Conservation (phyloP, 2,113 vertebrate genomes). For the Mixornis gularis region DNA sequence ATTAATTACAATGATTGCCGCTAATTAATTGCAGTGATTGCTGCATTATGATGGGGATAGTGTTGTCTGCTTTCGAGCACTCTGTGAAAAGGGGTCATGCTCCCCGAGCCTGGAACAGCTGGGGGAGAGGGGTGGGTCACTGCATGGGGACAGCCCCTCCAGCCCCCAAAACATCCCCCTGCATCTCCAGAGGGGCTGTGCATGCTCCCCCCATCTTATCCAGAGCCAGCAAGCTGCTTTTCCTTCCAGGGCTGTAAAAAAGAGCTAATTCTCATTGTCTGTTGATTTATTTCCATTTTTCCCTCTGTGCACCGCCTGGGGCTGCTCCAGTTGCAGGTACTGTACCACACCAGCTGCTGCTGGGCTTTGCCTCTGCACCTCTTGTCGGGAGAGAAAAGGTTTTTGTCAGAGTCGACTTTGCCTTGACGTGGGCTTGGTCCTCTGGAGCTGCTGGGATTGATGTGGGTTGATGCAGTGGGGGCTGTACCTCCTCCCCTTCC, state of each 20-base stretch:
- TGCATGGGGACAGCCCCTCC: neutral
- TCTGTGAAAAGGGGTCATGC: neutral
- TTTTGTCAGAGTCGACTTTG: neutral
- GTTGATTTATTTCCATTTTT: slow-evolving; percentile 25
- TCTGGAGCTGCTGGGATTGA: neutral
- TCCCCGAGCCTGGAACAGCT: rapidly evolving
- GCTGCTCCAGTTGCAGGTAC: slow-evolving; percentile 74
- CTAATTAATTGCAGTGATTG: neutral
- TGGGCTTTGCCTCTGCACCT: neutral
- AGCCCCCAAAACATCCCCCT: neutral
- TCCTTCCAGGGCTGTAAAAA: neutral
- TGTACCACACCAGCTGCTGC: neutral
- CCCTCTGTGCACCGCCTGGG: neutral
- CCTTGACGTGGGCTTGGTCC: neutral
- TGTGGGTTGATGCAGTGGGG: neutral
- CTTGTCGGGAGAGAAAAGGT: rapidly evolving
- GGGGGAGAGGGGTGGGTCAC: neutral
- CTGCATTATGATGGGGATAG: neutral
- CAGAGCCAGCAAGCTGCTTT: neutral
- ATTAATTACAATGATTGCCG: neutral
- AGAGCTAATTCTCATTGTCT: slow-evolving; percentile 18
- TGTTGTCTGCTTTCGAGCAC: neutral
- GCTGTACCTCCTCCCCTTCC: neutral
- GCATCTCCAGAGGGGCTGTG: neutral
- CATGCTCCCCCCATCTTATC: rapidly evolving